Base-by-base conservation (phyloP, 64 coral and sea anemone genomes). In the Pachyseris speciosa region DNA sequence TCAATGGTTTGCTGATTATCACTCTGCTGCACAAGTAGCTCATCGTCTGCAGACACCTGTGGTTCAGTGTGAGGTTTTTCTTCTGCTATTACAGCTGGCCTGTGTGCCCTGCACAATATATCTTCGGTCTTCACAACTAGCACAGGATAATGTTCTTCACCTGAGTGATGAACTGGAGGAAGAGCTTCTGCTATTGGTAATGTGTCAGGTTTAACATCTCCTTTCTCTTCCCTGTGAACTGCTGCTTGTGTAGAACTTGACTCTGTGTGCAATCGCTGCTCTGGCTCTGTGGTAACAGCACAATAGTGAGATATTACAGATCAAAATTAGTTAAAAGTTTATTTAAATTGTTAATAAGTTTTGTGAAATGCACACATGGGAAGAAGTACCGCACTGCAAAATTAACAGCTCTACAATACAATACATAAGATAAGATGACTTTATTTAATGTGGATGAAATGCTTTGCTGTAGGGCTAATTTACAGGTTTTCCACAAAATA, bases 111-210 rank as follows among this genome's bases (percentile, higher is more conserved):
- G 26, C 7, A 30, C 34, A 31, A 33, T 2, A 19, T 30, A 80
- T 63, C 59, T n/a, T 90, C 58, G n/a, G 88, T 90, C 69, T 67
- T 78, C 32, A 90, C 22, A 3, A 53, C 84, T 55, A 49, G 41
- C 2, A 69, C 88, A 51, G 86, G 71, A 28, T 28, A 37, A 71
- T 55, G 37, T 48, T 37, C n/a, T 28, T 75, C 60, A 16, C 39
- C 70, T 37, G 75, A 65, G 10, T 68, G 58, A 47, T 64, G 8
- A 12, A 53, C 17, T 39, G 51, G 33, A 25, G 12, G 11, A 58
- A 25, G 1, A 66, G 37, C 48, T 22, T 88, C 52, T 75, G 29
- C 42, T 37, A 28, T 5, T 53, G 65, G 34, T 25, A 88, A n/a
- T 40, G 28, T 53, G 32, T 50, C n/a, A 34, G 29, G 41, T 69